Evolutionary conservation across 2,113 vertebrate genomes (phyloP).

Genomic region (Candoia aspera): DNA sequence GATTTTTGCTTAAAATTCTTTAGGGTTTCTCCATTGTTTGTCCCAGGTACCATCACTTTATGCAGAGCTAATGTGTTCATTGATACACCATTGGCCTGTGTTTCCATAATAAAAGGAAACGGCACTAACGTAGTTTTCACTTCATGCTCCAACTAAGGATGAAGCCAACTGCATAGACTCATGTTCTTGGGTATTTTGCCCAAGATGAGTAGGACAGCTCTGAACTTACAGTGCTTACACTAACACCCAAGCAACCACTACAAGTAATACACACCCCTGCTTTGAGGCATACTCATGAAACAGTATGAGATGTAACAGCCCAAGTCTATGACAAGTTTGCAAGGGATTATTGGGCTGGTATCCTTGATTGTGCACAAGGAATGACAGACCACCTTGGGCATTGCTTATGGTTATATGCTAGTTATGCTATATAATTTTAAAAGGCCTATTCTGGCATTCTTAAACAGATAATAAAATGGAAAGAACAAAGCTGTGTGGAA

Average conservation of each 20-base stretch:
- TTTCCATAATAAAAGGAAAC: slow-evolving; percentile 16
- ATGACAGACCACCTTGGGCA: neutral
- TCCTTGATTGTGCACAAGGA: neutral
- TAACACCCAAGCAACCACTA: too few species aligned
- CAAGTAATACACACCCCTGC: too few species aligned
- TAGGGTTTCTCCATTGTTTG: neutral
- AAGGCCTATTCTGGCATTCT: neutral
- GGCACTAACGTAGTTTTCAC: neutral
- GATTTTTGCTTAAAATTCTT: slow-evolving; percentile 10
- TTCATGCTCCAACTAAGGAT: neutral
- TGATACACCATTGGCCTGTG: neutral
- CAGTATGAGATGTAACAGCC: neutral
- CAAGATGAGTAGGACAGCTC: too few species aligned
- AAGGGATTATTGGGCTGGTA: neutral
- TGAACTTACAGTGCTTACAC: too few species aligned
- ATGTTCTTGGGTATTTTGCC: too few species aligned
- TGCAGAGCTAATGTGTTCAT: slow-evolving; percentile 12
- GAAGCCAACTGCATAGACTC: neutral
- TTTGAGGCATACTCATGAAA: too few species aligned
- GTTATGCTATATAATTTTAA: neutral
- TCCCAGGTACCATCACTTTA: slow-evolving; percentile 23
- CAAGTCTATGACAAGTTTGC: neutral
- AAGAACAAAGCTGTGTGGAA: too few species aligned
- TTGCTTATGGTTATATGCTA: neutral
- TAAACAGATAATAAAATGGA: neutral